Base-by-base conservation (phyloP, 2,113 vertebrate species). In the Muntiacus reevesi region DNA sequence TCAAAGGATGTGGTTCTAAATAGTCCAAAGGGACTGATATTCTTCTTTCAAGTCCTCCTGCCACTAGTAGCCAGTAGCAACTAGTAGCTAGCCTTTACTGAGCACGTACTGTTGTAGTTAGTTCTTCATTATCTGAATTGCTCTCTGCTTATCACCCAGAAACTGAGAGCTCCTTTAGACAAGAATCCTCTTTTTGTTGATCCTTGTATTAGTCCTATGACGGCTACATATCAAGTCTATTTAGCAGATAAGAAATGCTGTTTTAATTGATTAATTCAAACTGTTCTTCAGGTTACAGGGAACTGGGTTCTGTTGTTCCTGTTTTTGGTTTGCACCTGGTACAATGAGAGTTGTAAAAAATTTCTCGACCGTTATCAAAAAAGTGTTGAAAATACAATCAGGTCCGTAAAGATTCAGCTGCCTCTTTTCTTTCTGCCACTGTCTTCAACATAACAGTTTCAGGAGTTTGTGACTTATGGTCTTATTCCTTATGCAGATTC, bases 401-500 rank as follows among this genome's bases (percentile, higher is more conserved):
- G 30, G 62, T 89, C 12, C n/a, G 1, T 67, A 52, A 71, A 19
- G 33, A 9, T 33, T 55, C 50, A 78, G 15, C 60, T 78, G 59
- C 55, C 33, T 79, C 71, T 91, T 85, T 74, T 67, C 43, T 67
- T 79, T 60, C 67, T 88, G 19, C 11, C 40, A n/a, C 43, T 45
- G 40, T 14, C 50, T 5, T 95, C 43, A 47, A 27, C 14, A 8
- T 16, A 90, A 57, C 21, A 45, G 30, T 55, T 95, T 71, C 60
- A 92, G 60, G 43, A 50, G 78, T 78, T 93, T 40, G n/a, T 93
- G 67, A 82, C 84, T 94, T 94, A 59, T 78, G 76, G 59, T 95
- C 50, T 85, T 79, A 47, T 19, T 14, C 17, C 86, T 67, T 88
- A 59, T 33, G 25, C 23, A 55, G 45, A 60, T 96, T 97, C 93